Conservation (phyloP, 1,140 invertebrate species). For the Aphis gossypii region DNA sequence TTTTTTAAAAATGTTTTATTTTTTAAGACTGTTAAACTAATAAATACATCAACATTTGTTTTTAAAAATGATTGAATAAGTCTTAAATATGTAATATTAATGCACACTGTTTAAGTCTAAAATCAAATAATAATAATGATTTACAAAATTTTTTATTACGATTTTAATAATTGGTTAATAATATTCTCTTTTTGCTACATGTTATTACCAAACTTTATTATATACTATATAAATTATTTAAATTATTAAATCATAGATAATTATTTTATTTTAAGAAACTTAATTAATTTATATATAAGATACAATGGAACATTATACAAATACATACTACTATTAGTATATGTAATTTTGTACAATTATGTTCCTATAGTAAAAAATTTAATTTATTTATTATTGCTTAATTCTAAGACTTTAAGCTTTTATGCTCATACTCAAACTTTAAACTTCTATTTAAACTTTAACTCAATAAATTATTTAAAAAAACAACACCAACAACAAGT, state of each 20-base stretch:
- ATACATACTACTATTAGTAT: not conserved
- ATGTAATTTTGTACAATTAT: not conserved
- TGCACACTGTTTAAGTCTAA: no score
- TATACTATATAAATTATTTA: not conserved
- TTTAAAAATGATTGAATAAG: no score
- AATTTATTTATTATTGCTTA: not conserved
- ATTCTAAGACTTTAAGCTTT: not conserved
- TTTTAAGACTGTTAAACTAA: no score
- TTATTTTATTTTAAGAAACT: no score
- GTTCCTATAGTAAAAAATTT: not conserved
- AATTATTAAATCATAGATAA: not conserved
- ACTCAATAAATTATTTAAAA: not conserved
- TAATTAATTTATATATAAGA: no score
- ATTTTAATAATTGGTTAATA: no score
- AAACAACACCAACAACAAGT: not conserved
- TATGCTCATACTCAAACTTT: not conserved
- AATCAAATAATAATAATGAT: no score
- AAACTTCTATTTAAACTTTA: not conserved
- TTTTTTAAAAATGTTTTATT: no score
- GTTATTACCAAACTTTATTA: not conserved
- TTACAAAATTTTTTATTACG: no score
- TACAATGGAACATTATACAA: not conserved
- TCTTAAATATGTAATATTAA: no score
- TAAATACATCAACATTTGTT: no score
- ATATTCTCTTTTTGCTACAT: no score